Base-by-base conservation (phyloP, 1,140 invertebrate species). In the Lordiphosa collinella region DNA sequence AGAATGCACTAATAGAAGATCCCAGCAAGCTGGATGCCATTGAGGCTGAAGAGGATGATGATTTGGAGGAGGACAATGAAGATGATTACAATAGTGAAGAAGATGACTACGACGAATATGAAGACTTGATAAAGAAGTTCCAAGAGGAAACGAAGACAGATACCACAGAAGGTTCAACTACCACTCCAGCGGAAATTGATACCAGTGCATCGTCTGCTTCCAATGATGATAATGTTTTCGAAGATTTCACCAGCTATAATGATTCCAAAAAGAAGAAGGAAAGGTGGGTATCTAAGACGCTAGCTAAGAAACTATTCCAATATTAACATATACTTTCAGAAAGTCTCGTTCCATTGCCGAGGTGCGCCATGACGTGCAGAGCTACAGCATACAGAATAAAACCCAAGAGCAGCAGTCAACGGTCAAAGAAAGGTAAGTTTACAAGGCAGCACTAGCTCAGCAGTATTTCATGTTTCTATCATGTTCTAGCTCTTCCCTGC, bases 181-280 rank as follows among this genome's bases (percentile, higher is more conserved):
- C 35, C 0, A 36, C 41, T 9, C 16, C 37, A 6, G 57, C 51
- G 4, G 54, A 61, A n/a, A 48, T 35, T 2, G 66, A 41, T 10
- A 41, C 47, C n/a, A 55, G 34, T 8, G 36, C 65, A 4, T 67
- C 69, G 6, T 52, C 49, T 29, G 64, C 54, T 12, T 66, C 75
- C 1, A 85, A 60, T 22, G 74, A 79, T 40, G 79, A 85, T 37
- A 79, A 84, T 70, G 69, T 88, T 3, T 88, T 73, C 31, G 74
- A 74, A 0, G 86, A 88, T 40, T 88, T 84, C 43, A 82, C 59
- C 18, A 84, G 56, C 41, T 88, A 68, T n/a, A 82, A 74, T 38
- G 70, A 71, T 14, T 68, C 66, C 29, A 78, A 61, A 32, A 76
- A 73, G 38, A 84, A 75, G 18, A 61, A 44, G 4, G 41, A 78